These are phyloP conservation scores for Norana najaformis DNA, from an alignment of 2,888 invertebrate genomes.

Conservation along the genomic window DNA sequence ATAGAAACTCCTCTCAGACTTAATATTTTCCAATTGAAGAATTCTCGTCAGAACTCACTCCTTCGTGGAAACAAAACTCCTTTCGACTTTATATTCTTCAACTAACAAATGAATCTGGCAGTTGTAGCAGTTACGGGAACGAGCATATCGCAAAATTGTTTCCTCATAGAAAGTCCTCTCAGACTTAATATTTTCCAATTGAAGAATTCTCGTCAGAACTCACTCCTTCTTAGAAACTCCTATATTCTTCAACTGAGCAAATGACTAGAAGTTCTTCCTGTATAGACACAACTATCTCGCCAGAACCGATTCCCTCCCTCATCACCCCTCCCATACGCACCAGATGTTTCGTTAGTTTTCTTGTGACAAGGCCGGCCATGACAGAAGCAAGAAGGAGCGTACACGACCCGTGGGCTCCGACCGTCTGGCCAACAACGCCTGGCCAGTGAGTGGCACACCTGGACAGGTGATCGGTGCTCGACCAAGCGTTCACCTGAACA, in stretches of 20 bases:
- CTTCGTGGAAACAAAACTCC: background rate
- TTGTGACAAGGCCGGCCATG: background rate
- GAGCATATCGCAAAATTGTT: background rate
- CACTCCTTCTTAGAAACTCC: too few species aligned
- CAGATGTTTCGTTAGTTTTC: background rate
- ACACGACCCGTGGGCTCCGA: background rate
- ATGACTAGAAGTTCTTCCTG: background rate
- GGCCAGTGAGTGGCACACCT: background rate
- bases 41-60: background rate
- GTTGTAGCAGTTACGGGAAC: background rate
- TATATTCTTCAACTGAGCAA: background rate
- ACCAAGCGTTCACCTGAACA: background rate
- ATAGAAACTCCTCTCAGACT: background rate
- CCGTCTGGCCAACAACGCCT: background rate
- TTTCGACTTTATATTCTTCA: background rate
- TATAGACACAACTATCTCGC: background rate
- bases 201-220: too few species aligned
- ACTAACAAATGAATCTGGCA: background rate
- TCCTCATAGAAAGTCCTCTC: background rate
- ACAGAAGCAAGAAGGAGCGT: background rate
- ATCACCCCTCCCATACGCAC: background rate
- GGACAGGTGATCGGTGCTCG: background rate
- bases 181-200: too few species aligned
- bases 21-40: background rate
- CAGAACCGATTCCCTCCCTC: background rate